Conservation (phyloP, 2,113 vertebrate genomes). For the Acrocephalus arundinaceus region DNA sequence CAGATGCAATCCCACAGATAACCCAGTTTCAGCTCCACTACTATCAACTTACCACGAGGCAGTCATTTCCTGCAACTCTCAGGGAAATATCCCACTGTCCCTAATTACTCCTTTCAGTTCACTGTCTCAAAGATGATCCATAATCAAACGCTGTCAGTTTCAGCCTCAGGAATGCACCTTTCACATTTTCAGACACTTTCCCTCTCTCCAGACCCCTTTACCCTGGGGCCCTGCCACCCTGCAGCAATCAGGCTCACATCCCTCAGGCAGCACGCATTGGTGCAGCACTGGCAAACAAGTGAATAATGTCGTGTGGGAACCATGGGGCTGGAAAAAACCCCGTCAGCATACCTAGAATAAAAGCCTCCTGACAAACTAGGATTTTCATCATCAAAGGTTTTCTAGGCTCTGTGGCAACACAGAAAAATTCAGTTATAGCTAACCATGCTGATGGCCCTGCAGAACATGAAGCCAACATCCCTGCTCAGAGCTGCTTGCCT, state of each 20-base stretch:
- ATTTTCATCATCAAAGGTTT: neutral
- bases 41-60: conserved; percentile 46
- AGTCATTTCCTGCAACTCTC: conserved; percentile 54
- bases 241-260: fast-evolving
- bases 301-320: neutral
- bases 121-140: neutral
- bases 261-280: fast-evolving
- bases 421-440: neutral
- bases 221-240: neutral
- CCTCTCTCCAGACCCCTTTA: neutral
- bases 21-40: conserved; percentile 59
- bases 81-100: conserved; percentile 45
- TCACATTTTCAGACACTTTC: neutral
- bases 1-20: conserved; percentile 56
- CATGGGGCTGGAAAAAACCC: neutral
- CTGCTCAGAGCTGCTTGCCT: neutral
- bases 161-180: neutral
- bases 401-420: neutral
- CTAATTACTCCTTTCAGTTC: conserved; percentile 45
- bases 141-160: neutral
- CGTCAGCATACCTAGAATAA: neutral
- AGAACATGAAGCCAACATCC: neutral
- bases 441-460: fast-evolving
- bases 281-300: fast-evolving
- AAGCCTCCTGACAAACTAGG: neutral